Evolutionary conservation across 2,113 vertebrate species (phyloP).

Genomic region (Ailuropoda melanoleuca): DNA sequence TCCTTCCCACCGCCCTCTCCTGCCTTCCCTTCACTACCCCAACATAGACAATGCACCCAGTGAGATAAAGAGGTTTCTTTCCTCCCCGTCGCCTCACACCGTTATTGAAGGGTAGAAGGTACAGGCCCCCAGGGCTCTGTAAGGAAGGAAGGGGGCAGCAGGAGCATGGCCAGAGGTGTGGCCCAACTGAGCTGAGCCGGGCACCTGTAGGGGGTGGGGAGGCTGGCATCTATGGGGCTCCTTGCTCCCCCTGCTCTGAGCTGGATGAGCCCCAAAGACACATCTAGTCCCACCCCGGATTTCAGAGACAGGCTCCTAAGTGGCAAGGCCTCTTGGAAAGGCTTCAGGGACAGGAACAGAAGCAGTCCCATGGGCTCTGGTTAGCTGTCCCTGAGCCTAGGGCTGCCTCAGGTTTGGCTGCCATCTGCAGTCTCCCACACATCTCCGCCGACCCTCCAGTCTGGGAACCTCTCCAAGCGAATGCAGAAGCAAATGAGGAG

Average conservation of each 20-base stretch:
- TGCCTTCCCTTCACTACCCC: no score
- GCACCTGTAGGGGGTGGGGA: neutral
- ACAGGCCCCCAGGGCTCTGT: neutral
- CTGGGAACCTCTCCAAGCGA: conserved; percentile 51
- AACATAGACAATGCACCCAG: accelerated
- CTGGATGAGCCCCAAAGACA: neutral
- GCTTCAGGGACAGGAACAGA: neutral
- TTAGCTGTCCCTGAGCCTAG: neutral
- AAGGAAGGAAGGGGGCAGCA: neutral
- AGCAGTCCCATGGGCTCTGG: neutral
- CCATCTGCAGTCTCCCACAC: neutral
- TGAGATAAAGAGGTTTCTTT: neutral
- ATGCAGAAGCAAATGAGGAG: neutral
- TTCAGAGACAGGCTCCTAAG: neutral
- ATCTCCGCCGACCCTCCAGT: neutral
- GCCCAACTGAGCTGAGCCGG: neutral
- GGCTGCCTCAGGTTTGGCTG: neutral
- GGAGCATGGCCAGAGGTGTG: accelerated
- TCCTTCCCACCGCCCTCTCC: neutral
- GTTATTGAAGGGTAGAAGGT: neutral
- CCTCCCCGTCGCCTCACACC: accelerated
- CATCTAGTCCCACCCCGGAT: accelerated
- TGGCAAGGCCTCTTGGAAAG: accelerated
- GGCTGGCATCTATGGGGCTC: neutral
- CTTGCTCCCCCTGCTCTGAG: no score